Evolutionary conservation across 2,888 invertebrate genomes (phyloP).

Genomic region (Mythimna albipuncta): DNA sequence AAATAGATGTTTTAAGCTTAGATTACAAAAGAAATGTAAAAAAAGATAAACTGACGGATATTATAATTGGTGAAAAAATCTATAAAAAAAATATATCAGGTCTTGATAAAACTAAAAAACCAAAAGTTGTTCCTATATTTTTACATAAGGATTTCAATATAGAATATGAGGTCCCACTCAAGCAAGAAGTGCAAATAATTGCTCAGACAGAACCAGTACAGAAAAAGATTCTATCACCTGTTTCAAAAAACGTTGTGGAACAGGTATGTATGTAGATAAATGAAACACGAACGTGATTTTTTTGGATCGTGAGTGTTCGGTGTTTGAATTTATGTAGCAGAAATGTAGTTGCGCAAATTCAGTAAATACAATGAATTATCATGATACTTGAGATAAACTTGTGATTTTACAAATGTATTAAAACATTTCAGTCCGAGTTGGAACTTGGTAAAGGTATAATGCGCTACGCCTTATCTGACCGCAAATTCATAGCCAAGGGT

Average conservation of each 20-base stretch:
- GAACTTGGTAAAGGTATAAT: constrained; percentile 77
- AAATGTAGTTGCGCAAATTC: background rate
- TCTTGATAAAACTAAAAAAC: constrained; percentile 50
- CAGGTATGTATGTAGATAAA: background rate
- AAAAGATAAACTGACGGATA: constrained; percentile 51
- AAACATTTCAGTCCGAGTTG: constrained; percentile 70
- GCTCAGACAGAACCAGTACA: constrained; percentile 19
- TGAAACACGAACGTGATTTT: too few relatives aligned
- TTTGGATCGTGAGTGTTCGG: too few relatives aligned
- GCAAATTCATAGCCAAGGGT: constrained; percentile 84
- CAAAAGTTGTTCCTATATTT: constrained; percentile 54
- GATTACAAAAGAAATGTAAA: background rate
- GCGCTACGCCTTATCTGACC: constrained; percentile 83
- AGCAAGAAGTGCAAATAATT: constrained; percentile 17
- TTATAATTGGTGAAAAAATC: constrained; percentile 77
- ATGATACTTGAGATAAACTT: too few relatives aligned
- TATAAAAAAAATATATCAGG: constrained; percentile 66
- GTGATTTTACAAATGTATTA: background rate
- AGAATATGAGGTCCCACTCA: background rate
- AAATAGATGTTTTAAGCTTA: constrained; percentile 36
- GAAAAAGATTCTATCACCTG: background rate
- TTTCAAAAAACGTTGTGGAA: background rate
- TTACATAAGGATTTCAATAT: background rate
- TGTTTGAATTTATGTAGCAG: too few relatives aligned
- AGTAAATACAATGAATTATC: background rate